These are phyloP conservation scores for Hyles euphorbiae DNA, from an alignment of 1,140 invertebrate species.

Conservation along the genomic window DNA sequence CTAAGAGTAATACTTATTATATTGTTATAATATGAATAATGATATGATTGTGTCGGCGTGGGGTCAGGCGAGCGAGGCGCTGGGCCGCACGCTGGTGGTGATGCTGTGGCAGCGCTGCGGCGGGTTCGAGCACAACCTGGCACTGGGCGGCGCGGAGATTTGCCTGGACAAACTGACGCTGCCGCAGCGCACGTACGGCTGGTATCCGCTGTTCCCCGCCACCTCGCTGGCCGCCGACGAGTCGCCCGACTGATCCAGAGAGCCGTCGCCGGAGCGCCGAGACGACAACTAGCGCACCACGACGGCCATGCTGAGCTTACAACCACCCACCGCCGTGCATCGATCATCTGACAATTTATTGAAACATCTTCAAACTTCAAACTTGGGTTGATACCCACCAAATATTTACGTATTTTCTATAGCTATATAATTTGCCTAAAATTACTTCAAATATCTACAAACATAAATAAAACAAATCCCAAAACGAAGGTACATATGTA, in stretches of 20 bases:
- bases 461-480: not conserved
- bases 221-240: conserved; percentile 60
- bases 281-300: conserved; percentile 45
- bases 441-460: not conserved
- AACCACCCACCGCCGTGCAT: conserved; percentile 1
- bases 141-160: conserved; percentile 90
- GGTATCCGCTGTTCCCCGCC: conserved; percentile 92
- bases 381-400: too few relatives aligned
- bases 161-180: conserved; percentile 87
- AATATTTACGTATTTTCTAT: too few relatives aligned
- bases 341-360: conserved; percentile 1
- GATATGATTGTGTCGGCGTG: not conserved
- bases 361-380: not conserved
- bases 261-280: conserved; percentile 69
- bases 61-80: conserved; percentile 83
- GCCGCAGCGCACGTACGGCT: conserved; percentile 85
- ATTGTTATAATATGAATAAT: not conserved
- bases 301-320: conserved; percentile 33
- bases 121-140: conserved; percentile 91
- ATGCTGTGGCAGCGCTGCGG: conserved; percentile 93
- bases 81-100: conserved; percentile 89
- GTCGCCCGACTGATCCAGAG: conserved; percentile 69
- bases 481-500: not conserved
- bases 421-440: too few relatives aligned
- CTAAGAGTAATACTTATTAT: not conserved